Conservation (phyloP, 1,140 invertebrate species). For the Panagrolaimus sp. region DNA sequence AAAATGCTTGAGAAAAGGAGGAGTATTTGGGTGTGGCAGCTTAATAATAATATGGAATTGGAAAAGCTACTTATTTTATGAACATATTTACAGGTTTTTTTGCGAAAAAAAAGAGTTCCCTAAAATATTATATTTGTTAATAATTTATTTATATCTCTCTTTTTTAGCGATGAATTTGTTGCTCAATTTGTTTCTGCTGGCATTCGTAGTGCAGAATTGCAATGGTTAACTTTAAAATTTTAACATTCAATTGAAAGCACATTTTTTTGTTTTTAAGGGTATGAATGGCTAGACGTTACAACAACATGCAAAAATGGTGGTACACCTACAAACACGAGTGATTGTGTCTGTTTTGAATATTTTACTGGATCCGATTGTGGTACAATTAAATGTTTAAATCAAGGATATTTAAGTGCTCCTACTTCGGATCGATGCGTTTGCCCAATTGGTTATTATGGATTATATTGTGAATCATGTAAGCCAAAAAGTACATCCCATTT, state of each 20-base stretch:
- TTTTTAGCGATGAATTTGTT: no score
- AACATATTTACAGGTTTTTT: no score
- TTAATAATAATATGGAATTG: no score
- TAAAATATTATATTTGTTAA: no score
- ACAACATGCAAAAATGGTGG: background rate
- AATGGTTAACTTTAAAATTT: no score
- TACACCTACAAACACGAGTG: background rate
- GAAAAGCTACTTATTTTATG: no score
- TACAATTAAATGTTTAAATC: background rate
- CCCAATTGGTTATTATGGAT: conserved; percentile 1
- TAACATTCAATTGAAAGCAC: background rate
- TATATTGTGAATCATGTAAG: conserved; percentile 8
- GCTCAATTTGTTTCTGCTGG: no score
- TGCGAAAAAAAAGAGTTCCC: no score
- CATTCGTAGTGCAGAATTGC: no score
- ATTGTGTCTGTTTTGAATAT: background rate
- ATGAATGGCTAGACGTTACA: background rate
- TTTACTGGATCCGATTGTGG: background rate
- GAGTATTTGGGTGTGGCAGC: no score
- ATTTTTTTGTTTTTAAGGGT: background rate
- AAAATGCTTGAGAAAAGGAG: no score
- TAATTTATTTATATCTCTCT: no score
- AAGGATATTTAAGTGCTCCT: background rate
- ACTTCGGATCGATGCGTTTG: background rate
- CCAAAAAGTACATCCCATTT: background rate